A percentile compares a stretch with the other conserved stretches of the same genome.
Conservation (phyloP, 2,113 vertebrate species). For the Camarhynchus parvulus region DNA sequence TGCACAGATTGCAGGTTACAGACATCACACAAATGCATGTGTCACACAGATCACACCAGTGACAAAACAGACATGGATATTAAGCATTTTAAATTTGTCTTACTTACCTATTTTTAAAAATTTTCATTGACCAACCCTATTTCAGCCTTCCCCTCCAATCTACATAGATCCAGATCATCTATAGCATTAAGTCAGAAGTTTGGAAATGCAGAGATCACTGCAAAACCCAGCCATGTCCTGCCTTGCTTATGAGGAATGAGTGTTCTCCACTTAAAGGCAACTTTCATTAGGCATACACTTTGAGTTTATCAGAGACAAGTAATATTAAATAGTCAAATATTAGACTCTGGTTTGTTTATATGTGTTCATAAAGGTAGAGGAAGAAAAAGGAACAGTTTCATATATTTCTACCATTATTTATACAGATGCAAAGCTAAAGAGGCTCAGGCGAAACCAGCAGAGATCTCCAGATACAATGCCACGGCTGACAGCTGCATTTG, state of each 20-base stretch:
- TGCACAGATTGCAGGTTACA: background rate
- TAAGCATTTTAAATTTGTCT: background rate
- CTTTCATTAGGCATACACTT: background rate
- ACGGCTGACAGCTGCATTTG: background rate
- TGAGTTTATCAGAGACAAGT: background rate
- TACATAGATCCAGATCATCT: background rate
- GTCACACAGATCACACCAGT: background rate
- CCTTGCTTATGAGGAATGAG: background rate
- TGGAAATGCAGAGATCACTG: background rate
- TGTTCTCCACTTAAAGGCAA: background rate
- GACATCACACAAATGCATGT: background rate
- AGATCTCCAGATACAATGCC: background rate
- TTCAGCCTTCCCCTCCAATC: background rate
- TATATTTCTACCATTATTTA: background rate
- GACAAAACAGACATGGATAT: background rate
- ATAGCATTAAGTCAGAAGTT: background rate
- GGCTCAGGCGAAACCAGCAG: background rate
- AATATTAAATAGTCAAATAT: background rate
- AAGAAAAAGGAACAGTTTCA: background rate
- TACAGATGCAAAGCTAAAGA: background rate
- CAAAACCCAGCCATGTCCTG: background rate
- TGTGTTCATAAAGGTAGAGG: background rate
- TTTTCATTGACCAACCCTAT: rapidly evolving
- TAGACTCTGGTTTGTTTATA: background rate
- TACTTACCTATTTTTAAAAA: background rate